Base-by-base conservation (phyloP, 2,888 invertebrate genomes). In the Agonopterix arenella region DNA sequence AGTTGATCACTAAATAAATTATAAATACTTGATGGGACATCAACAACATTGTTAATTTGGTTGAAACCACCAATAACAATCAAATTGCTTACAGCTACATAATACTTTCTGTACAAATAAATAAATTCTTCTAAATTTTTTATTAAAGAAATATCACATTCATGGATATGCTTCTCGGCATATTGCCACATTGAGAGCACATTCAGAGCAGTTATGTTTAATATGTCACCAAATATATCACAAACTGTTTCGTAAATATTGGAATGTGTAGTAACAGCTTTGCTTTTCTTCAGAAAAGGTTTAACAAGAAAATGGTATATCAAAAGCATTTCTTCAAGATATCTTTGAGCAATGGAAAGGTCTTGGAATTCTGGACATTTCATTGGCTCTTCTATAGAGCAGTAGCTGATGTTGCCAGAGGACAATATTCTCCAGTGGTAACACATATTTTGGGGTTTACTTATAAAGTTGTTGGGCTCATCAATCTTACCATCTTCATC, bases 91-190 rank as follows among this genome's bases (percentile, higher is more conserved):
- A 94, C 89, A 62, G 92, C 91, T 77, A 92, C 89, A 45, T 93
- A 90, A 85, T 95, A 95, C 73, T 91, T 91, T 74, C 91, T 93
- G 73, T 93, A 94, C 55, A 93, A 89, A 70, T 91, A 90, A 68
- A 94, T 91, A 79, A 91, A 92, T 79, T 95, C 95, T 66, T 94
- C 93, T 69, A 92, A 90, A 80, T 92, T 91, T 70, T 92, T 92
- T 61, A 95, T 90, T 65, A 94, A 90, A 47, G 92, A 84, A 67
- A 95, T 90, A 81, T 94, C 93, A 72, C 91, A 91, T 63, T 93
- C 91, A 50, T 90, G 90, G 66, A 91, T 91, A 64, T 92, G 91
- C 58, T 92, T 92, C 58, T 93, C 92, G 52, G 91, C 92, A 70
- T 92, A 94, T 62, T 93, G 92, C 84, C 93, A 91, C 61, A 95